Percentiles rank a stretch among this genome's conserved stretches.
Evolutionary conservation across 2,888 invertebrate genomes (phyloP).

Genomic region (Cataglyphis livida): DNA sequence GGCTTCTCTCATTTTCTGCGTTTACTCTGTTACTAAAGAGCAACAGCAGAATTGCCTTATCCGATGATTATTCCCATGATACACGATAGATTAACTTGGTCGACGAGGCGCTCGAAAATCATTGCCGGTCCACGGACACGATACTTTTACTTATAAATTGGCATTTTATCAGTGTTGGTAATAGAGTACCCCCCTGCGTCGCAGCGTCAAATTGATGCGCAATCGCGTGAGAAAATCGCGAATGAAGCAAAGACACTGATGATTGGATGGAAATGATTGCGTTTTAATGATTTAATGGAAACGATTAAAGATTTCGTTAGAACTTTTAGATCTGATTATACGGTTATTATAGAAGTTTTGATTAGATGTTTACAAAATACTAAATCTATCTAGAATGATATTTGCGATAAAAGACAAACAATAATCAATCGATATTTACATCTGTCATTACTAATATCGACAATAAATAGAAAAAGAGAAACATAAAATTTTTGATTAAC

Average conservation of each 20-base stretch:
- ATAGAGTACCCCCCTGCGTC: constrained; percentile 24
- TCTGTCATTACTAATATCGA: neutral
- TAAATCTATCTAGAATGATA: neutral
- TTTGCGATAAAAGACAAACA: neutral
- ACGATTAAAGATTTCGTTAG: constrained; percentile 3
- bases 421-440: neutral
- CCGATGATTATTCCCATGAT: constrained; percentile 56
- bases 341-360: constrained; percentile 8
- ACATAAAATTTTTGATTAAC: neutral
- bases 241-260: constrained; percentile 23
- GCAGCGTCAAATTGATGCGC: constrained; percentile 43
- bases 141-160: constrained; percentile 66
- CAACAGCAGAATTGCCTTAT: constrained; percentile 23
- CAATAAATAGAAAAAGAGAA: neutral
- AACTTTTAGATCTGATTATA: constrained; percentile 3
- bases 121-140: constrained; percentile 48
- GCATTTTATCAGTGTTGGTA: constrained; percentile 50
- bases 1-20: neutral
- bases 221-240: constrained; percentile 65
- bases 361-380: neutral
- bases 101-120: constrained; percentile 63
- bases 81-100: constrained; percentile 66
- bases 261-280: constrained; percentile 9
- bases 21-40: constrained; percentile 26
- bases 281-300: constrained; percentile 19